phyloP scores from a whole-genome alignment of 2,113 vertebrate species.

The Coptodon rendalli region DNA sequence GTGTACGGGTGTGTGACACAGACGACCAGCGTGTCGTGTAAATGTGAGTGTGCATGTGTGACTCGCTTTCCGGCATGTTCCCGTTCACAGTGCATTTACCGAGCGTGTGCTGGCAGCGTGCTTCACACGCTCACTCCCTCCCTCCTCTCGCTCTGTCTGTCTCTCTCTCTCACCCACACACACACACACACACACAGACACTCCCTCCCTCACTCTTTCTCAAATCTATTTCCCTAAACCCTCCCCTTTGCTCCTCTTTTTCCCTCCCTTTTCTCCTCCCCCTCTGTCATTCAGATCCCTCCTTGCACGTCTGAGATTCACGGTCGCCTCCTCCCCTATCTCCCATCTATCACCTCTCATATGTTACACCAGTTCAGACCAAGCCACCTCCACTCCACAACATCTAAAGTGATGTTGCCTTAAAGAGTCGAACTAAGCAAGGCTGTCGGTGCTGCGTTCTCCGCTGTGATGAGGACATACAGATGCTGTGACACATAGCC shows the following conservation, averaged over 20 bases:
- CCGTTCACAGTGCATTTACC: slow-evolving; percentile 60
- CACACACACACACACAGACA: background rate
- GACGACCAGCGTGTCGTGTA: slow-evolving; percentile 2
- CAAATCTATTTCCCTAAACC: slow-evolving; percentile 45
- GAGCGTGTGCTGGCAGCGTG: slow-evolving; percentile 53
- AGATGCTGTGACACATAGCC: slow-evolving; percentile 20
- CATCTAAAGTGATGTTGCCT: slow-evolving; percentile 25
- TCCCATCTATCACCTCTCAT: background rate
- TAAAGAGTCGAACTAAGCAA: slow-evolving; percentile 41
- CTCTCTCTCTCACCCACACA: accelerated
- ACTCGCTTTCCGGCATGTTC: slow-evolving; percentile 31
- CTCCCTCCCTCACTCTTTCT: background rate
- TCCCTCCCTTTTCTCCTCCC: slow-evolving; percentile 35
- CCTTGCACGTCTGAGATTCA: background rate
- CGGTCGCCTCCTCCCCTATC: background rate
- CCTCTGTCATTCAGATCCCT: slow-evolving; percentile 24
- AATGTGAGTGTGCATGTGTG: slow-evolving; percentile 25
- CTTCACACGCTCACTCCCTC: slow-evolving; percentile 38
- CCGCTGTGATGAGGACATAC: slow-evolving; percentile 19
- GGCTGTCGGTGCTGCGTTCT: slow-evolving; percentile 1
- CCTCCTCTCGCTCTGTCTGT: background rate
- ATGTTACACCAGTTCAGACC: background rate
- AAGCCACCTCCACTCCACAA: background rate
- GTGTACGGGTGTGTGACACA: slow-evolving; percentile 19
- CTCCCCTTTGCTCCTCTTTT: slow-evolving; percentile 35